Evolutionary conservation across 2,113 vertebrate species (phyloP).

Genomic region (Numida meleagris): DNA sequence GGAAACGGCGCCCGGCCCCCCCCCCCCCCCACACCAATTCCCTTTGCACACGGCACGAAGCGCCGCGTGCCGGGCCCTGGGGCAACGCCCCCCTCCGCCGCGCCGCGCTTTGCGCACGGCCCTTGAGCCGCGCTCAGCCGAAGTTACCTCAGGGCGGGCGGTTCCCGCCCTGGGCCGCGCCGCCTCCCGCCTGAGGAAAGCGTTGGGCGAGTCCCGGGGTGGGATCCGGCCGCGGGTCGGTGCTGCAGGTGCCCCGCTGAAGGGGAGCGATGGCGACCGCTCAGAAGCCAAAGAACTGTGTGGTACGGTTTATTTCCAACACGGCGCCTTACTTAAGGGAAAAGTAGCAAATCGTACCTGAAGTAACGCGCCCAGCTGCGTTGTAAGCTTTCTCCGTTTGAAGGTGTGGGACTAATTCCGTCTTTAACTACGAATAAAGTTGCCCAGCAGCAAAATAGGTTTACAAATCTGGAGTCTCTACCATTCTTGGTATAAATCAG

Average conservation of each 20-base stretch:
- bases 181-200: too few relatives aligned
- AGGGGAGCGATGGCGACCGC: conserved; percentile 79
- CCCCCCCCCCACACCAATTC: too few relatives aligned
- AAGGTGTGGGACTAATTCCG: background rate
- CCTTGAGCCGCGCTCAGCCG: too few relatives aligned
- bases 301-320: conserved; percentile 59
- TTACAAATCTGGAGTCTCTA: background rate
- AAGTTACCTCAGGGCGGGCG: too few relatives aligned
- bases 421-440: background rate
- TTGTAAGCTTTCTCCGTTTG: background rate
- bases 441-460: background rate
- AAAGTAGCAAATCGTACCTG: background rate
- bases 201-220: too few relatives aligned
- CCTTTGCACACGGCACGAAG: too few relatives aligned
- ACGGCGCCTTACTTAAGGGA: fast-evolving
- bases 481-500: fast-evolving
- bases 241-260: background rate
- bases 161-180: too few relatives aligned
- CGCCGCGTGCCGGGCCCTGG: too few relatives aligned
- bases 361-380: background rate
- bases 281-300: conserved; percentile 68
- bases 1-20: too few relatives aligned
- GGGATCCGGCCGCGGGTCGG: too few relatives aligned
- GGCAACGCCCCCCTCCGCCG: too few relatives aligned
- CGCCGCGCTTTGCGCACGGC: too few relatives aligned